Base-by-base conservation (phyloP, 2,797 vertebrate species). In the Coregonus sp. region DNA sequence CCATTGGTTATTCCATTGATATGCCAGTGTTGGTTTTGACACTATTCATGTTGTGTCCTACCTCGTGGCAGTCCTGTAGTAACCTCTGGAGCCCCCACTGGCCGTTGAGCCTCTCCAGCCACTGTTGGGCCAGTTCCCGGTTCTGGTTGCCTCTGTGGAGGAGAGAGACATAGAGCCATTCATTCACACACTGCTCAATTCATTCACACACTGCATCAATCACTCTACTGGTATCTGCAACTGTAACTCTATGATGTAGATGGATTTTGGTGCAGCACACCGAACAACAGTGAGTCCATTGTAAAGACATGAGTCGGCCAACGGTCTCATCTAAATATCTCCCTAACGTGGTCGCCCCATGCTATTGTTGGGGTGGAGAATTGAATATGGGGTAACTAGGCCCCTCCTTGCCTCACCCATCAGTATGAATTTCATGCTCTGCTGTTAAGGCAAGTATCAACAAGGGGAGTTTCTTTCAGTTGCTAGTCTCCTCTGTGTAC, bases 61-160 rank as follows among this genome's bases (percentile, higher is more conserved):
- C 97, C 97, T 98, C 97, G 0, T 94, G 95, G 88, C 97, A 98
- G 78, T 95, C 93, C 86, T 96, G 96, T 1, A 97, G 90, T 80
- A 97, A 97, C 75, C 90, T 89, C 90, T 98, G 97, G 18, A 98
- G 95, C 74, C 91, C 95, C 78, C 96, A 96, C 82, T 98, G 96
- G 82, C 94, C 95, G 1, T 92, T 89, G 0, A 98, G 94, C 29
- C 91, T 94, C 74, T 93, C 92, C 84, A 95, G 91, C 96, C 96
- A 95, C 83, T 92, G 93, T 74, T 96, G 95, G 1, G 96, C 97
- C 78, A 90, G 89, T 20, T 93, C 88, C 4, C 94, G 88, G 87
- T 97, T 98, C 85, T 91, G 94, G 80, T 95, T 94, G 78, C 95
- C 96, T 92, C 97, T 98, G 89, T 29, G 51, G 12, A 9, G 73